phyloP scores from a whole-genome alignment of 2,888 invertebrate species.

The Drosophila parthenogenetica region DNA sequence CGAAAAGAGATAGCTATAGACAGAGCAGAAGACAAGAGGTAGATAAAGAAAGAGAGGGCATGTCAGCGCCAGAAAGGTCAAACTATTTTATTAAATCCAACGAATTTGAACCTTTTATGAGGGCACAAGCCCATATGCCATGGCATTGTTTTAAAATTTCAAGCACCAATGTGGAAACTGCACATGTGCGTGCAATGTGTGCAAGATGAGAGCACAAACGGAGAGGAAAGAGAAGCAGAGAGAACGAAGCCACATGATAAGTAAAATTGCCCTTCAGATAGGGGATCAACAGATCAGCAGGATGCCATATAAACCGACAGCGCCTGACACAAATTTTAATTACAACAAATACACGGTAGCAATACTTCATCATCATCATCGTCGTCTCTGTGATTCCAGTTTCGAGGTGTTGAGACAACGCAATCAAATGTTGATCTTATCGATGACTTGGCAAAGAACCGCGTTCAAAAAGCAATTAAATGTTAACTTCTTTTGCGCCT shows the following conservation, averaged over 20 bases:
- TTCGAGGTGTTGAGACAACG: conserved; percentile 32
- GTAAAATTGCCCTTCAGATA: conserved; percentile 10
- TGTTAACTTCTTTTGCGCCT: conserved; percentile 32
- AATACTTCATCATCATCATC: not conserved
- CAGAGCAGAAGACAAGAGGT: not conserved
- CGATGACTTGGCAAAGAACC: conserved; percentile 20
- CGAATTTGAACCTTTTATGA: conserved; percentile 74
- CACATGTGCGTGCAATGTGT: conserved; percentile 75
- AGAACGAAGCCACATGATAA: not conserved
- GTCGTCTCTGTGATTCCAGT: not conserved
- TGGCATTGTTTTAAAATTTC: conserved; percentile 50
- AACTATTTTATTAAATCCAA: conserved; percentile 65
- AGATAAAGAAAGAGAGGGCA: not conserved
- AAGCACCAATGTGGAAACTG: conserved; percentile 34
- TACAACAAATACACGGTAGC: conserved; percentile 20
- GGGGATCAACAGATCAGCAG: conserved; percentile 48
- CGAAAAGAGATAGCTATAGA: not conserved
- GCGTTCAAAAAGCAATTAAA: conserved; percentile 62
- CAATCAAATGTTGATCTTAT: conserved; percentile 49
- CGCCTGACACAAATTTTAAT: conserved; percentile 28
- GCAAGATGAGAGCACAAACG: conserved; percentile 10
- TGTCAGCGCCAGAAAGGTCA: conserved; percentile 49
- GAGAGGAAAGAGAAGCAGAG: not conserved
- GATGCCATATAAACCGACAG: conserved; percentile 36
- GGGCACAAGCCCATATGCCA: conserved; percentile 63